Conservation (phyloP, 2,797 vertebrate genomes). For the Eremophila alpestris region DNA sequence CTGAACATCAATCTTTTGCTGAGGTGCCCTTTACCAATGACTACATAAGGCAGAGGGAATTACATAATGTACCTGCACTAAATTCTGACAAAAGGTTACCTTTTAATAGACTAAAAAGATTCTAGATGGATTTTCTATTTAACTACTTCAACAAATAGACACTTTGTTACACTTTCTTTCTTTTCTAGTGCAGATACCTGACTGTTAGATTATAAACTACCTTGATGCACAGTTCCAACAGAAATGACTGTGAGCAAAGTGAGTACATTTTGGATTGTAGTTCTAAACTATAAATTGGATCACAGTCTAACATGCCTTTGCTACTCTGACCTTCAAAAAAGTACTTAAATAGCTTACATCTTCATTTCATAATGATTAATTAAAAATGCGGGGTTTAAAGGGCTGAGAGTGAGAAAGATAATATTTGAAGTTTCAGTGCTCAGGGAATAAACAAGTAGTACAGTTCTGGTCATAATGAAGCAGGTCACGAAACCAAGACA, state of each 20-base stretch:
- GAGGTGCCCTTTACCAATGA: not conserved
- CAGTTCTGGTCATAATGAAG: constrained; percentile 12
- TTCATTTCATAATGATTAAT: not conserved
- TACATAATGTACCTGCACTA: not conserved
- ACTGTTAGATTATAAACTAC: not conserved
- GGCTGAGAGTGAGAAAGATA: not conserved
- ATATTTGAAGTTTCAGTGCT: constrained; percentile 2
- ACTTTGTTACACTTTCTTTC: not conserved
- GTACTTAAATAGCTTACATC: not conserved
- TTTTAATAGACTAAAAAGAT: not conserved
- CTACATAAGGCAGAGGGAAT: rapidly evolving
- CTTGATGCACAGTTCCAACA: not conserved
- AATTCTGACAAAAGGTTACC: not conserved
- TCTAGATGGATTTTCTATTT: not conserved
- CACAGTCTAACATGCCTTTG: not conserved
- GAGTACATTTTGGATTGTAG: not conserved
- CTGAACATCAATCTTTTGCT: not conserved
- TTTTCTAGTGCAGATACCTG: not conserved
- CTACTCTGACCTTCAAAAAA: not conserved
- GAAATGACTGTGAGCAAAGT: not conserved
- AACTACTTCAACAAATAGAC: not conserved
- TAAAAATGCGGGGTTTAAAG: not conserved
- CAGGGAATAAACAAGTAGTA: not conserved
- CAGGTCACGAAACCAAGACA: constrained; percentile 7
- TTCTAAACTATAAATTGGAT: not conserved